Evolutionary conservation across 2,888 invertebrate species (phyloP), one percentile per base, ranked within the genome.

Genomic region (Coelinius sp.): DNA sequence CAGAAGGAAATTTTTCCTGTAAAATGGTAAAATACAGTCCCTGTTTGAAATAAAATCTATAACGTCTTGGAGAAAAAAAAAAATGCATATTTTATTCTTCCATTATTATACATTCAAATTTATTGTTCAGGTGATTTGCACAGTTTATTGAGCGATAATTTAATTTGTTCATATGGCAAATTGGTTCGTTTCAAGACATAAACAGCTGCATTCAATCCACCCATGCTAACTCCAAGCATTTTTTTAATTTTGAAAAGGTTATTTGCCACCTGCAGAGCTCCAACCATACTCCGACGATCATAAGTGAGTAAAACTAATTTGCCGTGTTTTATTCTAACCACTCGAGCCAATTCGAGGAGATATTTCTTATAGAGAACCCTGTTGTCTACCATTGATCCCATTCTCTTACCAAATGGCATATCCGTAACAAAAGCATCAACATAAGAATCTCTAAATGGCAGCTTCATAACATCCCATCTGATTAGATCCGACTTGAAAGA

Each of bases 1-100:
- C 76, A 91, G 98, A 83, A 91, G 97, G 85, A 93, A 94, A 84
- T 99, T 99, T 90, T 96, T 96, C 90, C 92, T 98, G 83, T 98
- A 92, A 82, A 35, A 38, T 49, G 38, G 2, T 27, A 20, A 49
- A 49, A 49, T 49, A 14, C 17, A 14, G 31, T 49, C 20, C 5
- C 17, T 17, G 8, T 49, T 49, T 17, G 20, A 49, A 41, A n/a
- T n/a, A 41, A 41, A 10, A 41, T 10, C 10, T 41, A n/a, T n/a
- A 7, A 7, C 38, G 2, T n/a, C 41, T 41, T 1, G n/a, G 31
- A 5, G n/a, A 41, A 41, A 41, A 41, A 41, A 41, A 41, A 41
- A 41, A 41, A 41, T 41, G 41, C 41, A 12, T 41, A 41, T 10
- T 41, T 41, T 41, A 41, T 41, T 41, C n/a, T 10, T n/a, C n/a